phyloP scores from a whole-genome alignment of 2,113 vertebrate species.

The Pollimyrus isidori region DNA sequence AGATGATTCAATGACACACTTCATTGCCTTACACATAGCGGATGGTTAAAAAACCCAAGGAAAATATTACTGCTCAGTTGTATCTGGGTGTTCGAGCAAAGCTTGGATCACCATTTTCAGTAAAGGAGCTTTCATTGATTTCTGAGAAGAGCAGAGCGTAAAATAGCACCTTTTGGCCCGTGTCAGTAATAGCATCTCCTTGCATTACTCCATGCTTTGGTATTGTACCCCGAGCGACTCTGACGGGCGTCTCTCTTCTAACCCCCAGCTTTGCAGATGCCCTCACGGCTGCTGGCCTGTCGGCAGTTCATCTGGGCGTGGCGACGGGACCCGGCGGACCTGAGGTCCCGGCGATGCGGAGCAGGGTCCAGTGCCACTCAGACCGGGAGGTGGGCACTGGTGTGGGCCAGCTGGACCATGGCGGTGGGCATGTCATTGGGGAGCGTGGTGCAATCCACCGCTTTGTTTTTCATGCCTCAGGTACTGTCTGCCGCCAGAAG shows the following conservation, averaged over 20 bases:
- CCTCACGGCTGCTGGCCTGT: conserved; percentile 54
- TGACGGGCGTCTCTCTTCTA: background rate
- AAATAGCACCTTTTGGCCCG: background rate
- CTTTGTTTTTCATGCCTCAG: conserved; percentile 41
- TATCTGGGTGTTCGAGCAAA: background rate
- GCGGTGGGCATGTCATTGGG: too few species aligned
- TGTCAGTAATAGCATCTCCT: background rate
- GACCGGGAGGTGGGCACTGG: conserved; percentile 68
- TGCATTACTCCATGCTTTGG: background rate
- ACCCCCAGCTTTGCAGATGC: conserved; percentile 61
- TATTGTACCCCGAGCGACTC: background rate
- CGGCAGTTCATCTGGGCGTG: conserved; percentile 56
- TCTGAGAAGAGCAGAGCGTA: background rate
- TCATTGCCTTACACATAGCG: background rate
- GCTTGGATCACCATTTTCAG: background rate
- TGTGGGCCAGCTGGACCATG: too few species aligned
- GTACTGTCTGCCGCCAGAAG: conserved; percentile 62
- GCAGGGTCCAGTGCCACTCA: conserved; percentile 49
- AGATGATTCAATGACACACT: background rate
- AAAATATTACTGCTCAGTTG: background rate
- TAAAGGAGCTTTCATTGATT: background rate
- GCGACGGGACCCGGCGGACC: conserved; percentile 32
- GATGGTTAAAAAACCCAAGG: background rate
- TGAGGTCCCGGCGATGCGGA: conserved; percentile 53
- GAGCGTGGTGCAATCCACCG: background rate